Base-by-base conservation (phyloP, 1,140 invertebrate species). In the Eriocheir sinensis region DNA sequence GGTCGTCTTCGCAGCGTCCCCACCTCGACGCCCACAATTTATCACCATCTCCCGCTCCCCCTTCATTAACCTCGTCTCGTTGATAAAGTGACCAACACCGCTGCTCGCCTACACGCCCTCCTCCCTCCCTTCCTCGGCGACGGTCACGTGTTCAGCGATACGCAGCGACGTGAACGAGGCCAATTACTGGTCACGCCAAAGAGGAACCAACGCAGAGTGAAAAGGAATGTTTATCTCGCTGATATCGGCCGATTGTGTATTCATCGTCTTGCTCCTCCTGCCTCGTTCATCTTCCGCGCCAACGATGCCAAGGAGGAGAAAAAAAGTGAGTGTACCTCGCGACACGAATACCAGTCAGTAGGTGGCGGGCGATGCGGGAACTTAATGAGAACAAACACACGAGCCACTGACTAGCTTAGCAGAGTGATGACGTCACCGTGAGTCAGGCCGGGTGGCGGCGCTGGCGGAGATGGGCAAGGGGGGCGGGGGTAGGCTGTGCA, bases 381-480 rank as follows among this genome's bases (percentile, higher is more conserved):
- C 27, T 80, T 92, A 92, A 92, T 92, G 32, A 92, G 90, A 80
- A 41, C 40, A 40, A 92, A 92, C 90, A 92, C 72, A 92, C 90
- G 48, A 81, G 90, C 90, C 79, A 80, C 90, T 92, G 90, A 92
- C 90, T 92, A 92, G 90, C 90, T 92, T 92, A 81, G 36, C 90
- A 92, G 89, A 34, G 48, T 30, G 90, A 38, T 92, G 72, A 92
- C 90, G 90, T 81, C 90, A 92, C 38, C 21, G 36, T 92, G 90
- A 92, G 48, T 92, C 38, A 90, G 44, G 38, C n/a, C 21, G 38
- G 34, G 9, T 40, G 9, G 38, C 2, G 34, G 38, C 21, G 32
- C 15, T 34, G 81, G 34, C 15, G 12, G 81, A 32, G 83, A n/a
- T 72, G 60, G 48, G 48, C 12, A 21, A 21, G 48, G 48, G 48